Conservation (phyloP, 2,113 vertebrate genomes). For the Meriones unguiculatus region DNA sequence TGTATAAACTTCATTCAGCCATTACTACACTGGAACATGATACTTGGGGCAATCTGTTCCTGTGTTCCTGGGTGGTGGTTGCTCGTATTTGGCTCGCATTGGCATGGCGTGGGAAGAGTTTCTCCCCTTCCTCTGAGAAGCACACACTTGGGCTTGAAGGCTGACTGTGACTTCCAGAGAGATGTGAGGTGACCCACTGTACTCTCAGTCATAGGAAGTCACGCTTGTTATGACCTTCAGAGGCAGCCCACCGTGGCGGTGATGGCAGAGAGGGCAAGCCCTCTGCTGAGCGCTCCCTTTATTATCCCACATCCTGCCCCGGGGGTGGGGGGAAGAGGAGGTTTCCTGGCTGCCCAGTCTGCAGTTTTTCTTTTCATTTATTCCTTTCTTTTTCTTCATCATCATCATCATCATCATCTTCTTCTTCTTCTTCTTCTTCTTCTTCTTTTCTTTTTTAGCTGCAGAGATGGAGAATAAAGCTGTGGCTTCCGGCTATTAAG, state of each 20-base stretch:
- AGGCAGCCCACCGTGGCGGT: background rate
- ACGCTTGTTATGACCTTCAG: background rate
- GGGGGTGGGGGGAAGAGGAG: rapidly evolving
- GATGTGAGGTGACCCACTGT: background rate
- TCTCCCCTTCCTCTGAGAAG: background rate
- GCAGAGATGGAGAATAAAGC: slow-evolving; percentile 68
- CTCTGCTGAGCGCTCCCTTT: background rate
- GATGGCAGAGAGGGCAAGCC: background rate
- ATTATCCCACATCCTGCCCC: background rate
- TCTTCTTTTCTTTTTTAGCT: background rate
- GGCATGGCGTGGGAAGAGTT: background rate
- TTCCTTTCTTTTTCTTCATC: background rate
- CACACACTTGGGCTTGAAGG: background rate
- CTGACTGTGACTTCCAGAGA: background rate
- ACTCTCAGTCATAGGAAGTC: background rate
- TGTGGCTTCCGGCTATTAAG: slow-evolving; percentile 76
- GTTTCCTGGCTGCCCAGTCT: slow-evolving; percentile 6
- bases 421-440: background rate
- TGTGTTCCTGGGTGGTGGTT: background rate
- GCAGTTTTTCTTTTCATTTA: background rate
- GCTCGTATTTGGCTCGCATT: background rate
- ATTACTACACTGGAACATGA: background rate
- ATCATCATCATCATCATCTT: slow-evolving; percentile 41
- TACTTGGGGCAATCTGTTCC: too few relatives aligned
- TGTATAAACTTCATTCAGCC: background rate